Conservation (phyloP, 2,797 vertebrate genomes). For the Danio albolineatus region DNA sequence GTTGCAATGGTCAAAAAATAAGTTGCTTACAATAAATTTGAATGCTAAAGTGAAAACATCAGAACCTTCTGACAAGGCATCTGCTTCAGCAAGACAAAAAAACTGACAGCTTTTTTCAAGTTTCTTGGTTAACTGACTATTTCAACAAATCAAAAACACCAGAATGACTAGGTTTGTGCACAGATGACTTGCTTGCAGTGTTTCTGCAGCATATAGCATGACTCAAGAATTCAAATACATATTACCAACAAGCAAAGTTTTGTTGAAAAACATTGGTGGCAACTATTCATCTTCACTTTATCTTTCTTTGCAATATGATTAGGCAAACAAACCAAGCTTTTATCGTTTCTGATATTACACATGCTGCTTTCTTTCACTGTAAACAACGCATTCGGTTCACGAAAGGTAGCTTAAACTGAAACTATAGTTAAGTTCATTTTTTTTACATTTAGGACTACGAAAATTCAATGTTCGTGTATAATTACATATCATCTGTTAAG, state of each 20-base stretch:
- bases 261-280: not conserved
- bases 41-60: not conserved
- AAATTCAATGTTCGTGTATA: not conserved
- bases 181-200: not conserved
- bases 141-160: too few species aligned
- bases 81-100: not conserved
- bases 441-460: not conserved
- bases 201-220: not conserved
- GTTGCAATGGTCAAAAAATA: not conserved
- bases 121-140: not conserved
- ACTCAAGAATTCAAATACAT: not conserved
- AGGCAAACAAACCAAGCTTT: not conserved
- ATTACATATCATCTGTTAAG: not conserved
- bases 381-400: not conserved
- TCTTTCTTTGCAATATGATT: not conserved
- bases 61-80: not conserved
- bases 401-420: not conserved
- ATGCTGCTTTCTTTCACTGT: not conserved
- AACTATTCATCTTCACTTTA: not conserved
- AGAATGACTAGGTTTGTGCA: not conserved
- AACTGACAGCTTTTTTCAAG: not conserved
- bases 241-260: not conserved
- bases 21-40: not conserved
- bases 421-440: not conserved
- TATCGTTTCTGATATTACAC: not conserved